Conservation (phyloP, 2,888 invertebrate genomes). For the Lycocerus yunnanus region DNA sequence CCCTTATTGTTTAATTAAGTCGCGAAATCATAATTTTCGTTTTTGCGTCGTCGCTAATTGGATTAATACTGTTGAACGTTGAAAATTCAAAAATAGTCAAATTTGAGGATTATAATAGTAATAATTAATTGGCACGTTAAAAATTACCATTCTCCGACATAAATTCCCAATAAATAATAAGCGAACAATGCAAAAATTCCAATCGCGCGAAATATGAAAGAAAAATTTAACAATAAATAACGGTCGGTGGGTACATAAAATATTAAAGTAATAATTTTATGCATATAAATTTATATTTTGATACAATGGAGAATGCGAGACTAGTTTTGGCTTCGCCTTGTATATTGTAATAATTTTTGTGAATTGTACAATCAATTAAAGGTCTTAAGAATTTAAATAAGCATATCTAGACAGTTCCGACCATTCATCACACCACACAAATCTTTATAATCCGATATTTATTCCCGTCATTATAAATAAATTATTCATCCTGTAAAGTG, state of each 20-base stretch:
- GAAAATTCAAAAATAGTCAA: background rate
- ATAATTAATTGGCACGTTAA: background rate
- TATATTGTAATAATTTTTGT: slow-evolving; percentile 26
- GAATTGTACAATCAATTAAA: slow-evolving; percentile 39
- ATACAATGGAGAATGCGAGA: slow-evolving; percentile 43
- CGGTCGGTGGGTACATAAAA: slow-evolving; percentile 26
- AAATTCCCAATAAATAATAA: slow-evolving; percentile 1
- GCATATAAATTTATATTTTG: slow-evolving; percentile 55
- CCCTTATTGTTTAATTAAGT: slow-evolving; percentile 12
- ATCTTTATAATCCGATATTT: slow-evolving; percentile 57
- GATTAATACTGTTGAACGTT: background rate
- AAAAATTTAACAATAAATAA: background rate
- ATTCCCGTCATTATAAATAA: slow-evolving; percentile 57
- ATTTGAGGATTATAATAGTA: background rate
- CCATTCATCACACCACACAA: slow-evolving; percentile 56
- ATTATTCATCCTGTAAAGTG: slow-evolving; percentile 53
- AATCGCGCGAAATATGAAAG: background rate
- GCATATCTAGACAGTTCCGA: slow-evolving; percentile 21
- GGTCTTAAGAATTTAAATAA: slow-evolving; percentile 28
- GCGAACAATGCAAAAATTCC: background rate
- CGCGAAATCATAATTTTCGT: background rate
- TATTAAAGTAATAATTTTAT: slow-evolving; percentile 52
- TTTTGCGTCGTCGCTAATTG: background rate
- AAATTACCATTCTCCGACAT: background rate
- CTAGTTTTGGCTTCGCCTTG: slow-evolving; percentile 13